Evolutionary conservation across 2,113 vertebrate species (phyloP).

Genomic region (Brachionichthys hirsutus): DNA sequence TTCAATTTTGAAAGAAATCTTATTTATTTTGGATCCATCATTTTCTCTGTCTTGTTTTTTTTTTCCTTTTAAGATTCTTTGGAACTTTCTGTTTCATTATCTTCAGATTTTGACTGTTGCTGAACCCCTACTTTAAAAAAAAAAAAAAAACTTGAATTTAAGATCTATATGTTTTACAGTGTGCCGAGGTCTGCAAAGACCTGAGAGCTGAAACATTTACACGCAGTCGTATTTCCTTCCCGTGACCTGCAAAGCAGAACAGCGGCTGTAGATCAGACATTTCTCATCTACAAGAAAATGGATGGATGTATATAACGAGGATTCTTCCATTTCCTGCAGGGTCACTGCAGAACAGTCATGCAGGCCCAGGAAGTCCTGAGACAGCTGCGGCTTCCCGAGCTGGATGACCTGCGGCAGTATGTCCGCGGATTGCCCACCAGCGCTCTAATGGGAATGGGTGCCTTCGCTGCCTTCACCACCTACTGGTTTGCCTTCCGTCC

Average conservation of each 20-base stretch:
- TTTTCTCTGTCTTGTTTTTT: too few species aligned
- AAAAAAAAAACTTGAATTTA: too few species aligned
- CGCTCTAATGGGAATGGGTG: constrained; percentile 91
- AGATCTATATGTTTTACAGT: constrained; percentile 9
- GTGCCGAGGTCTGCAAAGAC: constrained; percentile 15
- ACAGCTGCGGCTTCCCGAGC: constrained; percentile 89
- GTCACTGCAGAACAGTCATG: constrained; percentile 71
- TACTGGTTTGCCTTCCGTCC: constrained; percentile 94
- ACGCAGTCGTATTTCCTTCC: constrained; percentile 48
- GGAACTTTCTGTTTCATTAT: too few species aligned
- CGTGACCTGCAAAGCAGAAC: constrained; percentile 26
- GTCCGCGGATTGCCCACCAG: constrained; percentile 87
- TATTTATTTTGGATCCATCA: too few species aligned
- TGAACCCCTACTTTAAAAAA: too few species aligned
- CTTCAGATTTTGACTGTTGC: too few species aligned
- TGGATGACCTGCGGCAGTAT: constrained; percentile 89
- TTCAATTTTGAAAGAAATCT: too few species aligned
- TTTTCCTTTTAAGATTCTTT: too few species aligned
- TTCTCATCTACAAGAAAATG: too few species aligned
- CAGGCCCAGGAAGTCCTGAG: constrained; percentile 91
- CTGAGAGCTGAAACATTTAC: constrained; percentile 30
- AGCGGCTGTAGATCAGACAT: too few species aligned
- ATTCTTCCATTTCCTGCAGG: constrained; percentile 21
- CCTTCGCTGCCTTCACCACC: constrained; percentile 90
- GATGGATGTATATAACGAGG: background rate